Evolutionary conservation across 2,888 invertebrate genomes (phyloP), one percentile per base, ranked within the genome.

Genomic region (Dilophus febrilis): DNA sequence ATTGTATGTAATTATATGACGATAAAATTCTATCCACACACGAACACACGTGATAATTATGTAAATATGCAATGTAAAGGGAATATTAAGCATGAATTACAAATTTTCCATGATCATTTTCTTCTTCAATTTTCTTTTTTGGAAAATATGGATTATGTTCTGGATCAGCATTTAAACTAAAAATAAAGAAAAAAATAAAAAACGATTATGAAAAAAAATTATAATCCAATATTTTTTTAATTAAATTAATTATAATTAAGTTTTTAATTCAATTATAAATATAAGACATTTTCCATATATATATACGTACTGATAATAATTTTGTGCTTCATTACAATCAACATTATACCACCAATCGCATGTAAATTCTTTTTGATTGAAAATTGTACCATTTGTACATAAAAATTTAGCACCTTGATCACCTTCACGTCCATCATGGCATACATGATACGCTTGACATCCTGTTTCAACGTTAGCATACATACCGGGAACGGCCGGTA

Each of bases 291-390:
- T n/a, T n/a, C n/a, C n/a, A n/a, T n/a, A n/a, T 22, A 4, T 22
- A 4, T 22, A 30, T 33, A 54, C 63, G 64, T 57, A 83, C 83
- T 72, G 74, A 65, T 85, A 87, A 44, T 75, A 71, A 28, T 67
- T 65, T 3, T 70, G 67, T n/a, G 86, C 80, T 44, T 78, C 71
- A 4, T 74, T 72, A 50, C 87, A 87, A 53, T 86, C 77, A 0
- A 86, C 85, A 56, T 87, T 87, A 67, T 85, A 85, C 87, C 87
- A 87, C 86, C 86, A 87, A 56, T 87, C 87, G 50, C 87, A 87
- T 3, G 82, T 73, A 51, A 87, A 87, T 55, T 85, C 79, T 45
- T 75, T 72, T 54, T 87, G 87, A 61, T 84, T 84, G 61, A 87
- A 87, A 43, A 87, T 65, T 0, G 87, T 87, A 2, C 87, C 87